Base-by-base conservation (phyloP, 2,797 vertebrate genomes). In the Pelobates cultripes region DNA sequence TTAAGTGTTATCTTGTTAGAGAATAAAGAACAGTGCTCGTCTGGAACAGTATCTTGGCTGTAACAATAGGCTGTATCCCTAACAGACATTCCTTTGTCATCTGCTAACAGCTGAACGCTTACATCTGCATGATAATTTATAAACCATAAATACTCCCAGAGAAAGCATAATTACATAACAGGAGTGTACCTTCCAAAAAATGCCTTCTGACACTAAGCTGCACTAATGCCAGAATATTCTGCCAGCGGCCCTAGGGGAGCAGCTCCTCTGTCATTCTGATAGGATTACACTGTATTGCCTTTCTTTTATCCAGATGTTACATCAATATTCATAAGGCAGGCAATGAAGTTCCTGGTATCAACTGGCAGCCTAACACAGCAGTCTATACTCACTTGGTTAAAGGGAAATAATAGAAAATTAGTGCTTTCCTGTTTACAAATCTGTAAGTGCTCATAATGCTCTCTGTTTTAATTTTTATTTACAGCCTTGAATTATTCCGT, bases 181-280 rank as follows among this genome's bases (percentile, higher is more conserved):
- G 82, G 85, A 84, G 85, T 84, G 74, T 77, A 60, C 1, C 83
- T 75, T 86, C 85, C 74, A 81, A 87, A 72, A 86, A 85, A 86
- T 77, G 86, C 87, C 83, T 86, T 79, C 83, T 89, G 88, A 87
- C 88, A 88, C 79, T 42, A 43, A 88, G 85, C 55, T 71, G 71
- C 79, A 70, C 80, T 81, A 78, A 84, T 82, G 81, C 87, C 83
- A 86, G 78, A 10, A 86, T 70, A 43, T 41, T 73, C 80, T 47
- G 77, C 44, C 13, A 9, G 2, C 47, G 0, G 70, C 86, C 87
- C 68, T 84, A 7, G 88, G 84, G 28, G 86, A 87, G 77, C 80
- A 79, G 85, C 3, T 51, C 78, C 83, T 41, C 86, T 85, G 86
- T 84, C 88, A 86, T 85, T 87, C 85, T 82, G 86, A 89, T 87